phyloP scores from a whole-genome alignment of 2,888 invertebrate genomes.

The Epirrita christyi region DNA sequence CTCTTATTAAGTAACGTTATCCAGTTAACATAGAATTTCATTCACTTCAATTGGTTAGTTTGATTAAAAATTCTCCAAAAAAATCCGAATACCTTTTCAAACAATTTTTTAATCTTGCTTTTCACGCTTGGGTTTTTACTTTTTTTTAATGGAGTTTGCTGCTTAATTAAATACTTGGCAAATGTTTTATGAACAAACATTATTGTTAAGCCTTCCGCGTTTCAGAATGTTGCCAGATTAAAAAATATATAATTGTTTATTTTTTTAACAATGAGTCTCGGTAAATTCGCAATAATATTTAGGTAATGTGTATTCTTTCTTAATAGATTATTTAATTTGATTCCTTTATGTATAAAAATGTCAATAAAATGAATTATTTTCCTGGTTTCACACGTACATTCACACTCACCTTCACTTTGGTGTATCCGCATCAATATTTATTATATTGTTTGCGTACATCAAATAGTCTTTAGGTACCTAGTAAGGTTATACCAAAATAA shows the following conservation, averaged over 20 bases:
- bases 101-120: slow-evolving; percentile 34
- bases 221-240: neutral
- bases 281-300: neutral
- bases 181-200: slow-evolving; percentile 12
- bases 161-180: slow-evolving; percentile 29
- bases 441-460: too few relatives aligned
- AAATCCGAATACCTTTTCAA: slow-evolving; percentile 30
- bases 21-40: slow-evolving; percentile 42
- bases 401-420: too few relatives aligned
- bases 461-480: too few relatives aligned
- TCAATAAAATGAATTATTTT: too few relatives aligned
- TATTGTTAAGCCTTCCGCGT: slow-evolving; percentile 12
- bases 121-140: slow-evolving; percentile 9
- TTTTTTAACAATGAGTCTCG: neutral
- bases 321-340: too few relatives aligned
- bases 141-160: slow-evolving; percentile 16
- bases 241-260: neutral
- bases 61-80: slow-evolving; percentile 44
- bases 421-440: too few relatives aligned
- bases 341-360: too few relatives aligned
- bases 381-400: too few relatives aligned
- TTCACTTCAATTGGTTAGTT: slow-evolving; percentile 40
- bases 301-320: too few relatives aligned
- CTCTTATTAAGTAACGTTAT: slow-evolving; percentile 41
- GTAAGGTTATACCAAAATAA: too few relatives aligned